Conservation (phyloP, 1,140 invertebrate species). For the Agrypnia vestita region DNA sequence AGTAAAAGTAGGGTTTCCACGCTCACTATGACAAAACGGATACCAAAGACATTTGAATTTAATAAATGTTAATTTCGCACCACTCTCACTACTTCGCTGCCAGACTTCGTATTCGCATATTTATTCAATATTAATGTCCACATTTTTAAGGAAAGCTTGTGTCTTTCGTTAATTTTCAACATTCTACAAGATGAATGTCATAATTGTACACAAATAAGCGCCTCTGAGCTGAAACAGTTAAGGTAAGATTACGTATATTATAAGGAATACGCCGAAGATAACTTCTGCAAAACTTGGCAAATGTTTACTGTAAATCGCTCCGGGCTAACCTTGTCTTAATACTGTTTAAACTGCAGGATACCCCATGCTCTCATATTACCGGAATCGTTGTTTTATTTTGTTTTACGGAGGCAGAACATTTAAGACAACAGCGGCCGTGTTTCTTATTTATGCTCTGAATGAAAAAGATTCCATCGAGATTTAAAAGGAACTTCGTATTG, state of each 20-base stretch:
- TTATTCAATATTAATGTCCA: too few species aligned
- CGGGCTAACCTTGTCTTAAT: neutral
- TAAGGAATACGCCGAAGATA: neutral
- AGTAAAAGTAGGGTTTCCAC: too few species aligned
- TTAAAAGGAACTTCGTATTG: neutral
- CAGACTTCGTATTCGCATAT: too few species aligned
- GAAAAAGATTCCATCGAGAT: neutral
- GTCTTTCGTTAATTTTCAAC: too few species aligned
- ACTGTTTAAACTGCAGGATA: conserved; percentile 2
- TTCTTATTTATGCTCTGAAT: neutral
- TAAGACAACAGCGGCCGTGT: neutral
- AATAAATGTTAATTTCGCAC: too few species aligned
- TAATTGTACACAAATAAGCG: too few species aligned
- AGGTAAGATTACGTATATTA: neutral
- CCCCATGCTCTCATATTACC: neutral
- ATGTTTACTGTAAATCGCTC: conserved; percentile 9
- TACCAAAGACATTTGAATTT: too few species aligned
- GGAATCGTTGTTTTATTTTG: neutral
- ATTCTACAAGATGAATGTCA: too few species aligned
- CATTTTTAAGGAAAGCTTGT: too few species aligned
- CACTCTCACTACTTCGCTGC: too few species aligned
- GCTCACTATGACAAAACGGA: too few species aligned
- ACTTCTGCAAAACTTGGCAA: neutral
- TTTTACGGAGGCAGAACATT: conserved; percentile 21
- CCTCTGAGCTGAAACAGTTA: too few species aligned